Evolutionary conservation across 2,888 invertebrate species (phyloP).

Genomic region (Orthosia gracilis): DNA sequence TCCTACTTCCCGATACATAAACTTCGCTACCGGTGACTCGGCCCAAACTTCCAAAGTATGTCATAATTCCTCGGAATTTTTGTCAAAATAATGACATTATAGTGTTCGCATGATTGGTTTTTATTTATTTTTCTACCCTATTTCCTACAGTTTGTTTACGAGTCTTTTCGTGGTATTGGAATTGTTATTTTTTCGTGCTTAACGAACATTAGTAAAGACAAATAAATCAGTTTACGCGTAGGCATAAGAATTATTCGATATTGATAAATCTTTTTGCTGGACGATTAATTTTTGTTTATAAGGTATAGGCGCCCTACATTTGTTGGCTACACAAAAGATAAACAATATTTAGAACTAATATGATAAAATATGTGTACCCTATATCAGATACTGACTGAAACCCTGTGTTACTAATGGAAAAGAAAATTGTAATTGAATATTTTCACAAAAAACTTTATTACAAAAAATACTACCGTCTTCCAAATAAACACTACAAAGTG

Average conservation of each 20-base stretch:
- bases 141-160: constrained; percentile 32
- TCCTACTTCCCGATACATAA: neutral
- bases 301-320: neutral
- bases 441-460: no score
- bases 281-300: constrained; percentile 13
- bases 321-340: neutral
- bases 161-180: constrained; percentile 31
- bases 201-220: constrained; percentile 35
- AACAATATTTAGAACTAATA: neutral
- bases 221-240: constrained; percentile 41
- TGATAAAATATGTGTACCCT: no score
- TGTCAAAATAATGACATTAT: constrained; percentile 10
- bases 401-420: no score
- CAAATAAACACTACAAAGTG: no score
- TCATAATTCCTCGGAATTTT: constrained; percentile 26
- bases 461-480: no score
- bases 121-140: constrained; percentile 49
- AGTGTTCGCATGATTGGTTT: constrained; percentile 42
- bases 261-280: constrained; percentile 30
- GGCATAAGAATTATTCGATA: constrained; percentile 17
- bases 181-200: constrained; percentile 50
- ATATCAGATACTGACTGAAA: neutral
- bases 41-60: neutral
- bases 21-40: neutral
- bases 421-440: neutral